Evolutionary conservation across 2,797 vertebrate species (phyloP).

Genomic region (Antrozous pallidus): DNA sequence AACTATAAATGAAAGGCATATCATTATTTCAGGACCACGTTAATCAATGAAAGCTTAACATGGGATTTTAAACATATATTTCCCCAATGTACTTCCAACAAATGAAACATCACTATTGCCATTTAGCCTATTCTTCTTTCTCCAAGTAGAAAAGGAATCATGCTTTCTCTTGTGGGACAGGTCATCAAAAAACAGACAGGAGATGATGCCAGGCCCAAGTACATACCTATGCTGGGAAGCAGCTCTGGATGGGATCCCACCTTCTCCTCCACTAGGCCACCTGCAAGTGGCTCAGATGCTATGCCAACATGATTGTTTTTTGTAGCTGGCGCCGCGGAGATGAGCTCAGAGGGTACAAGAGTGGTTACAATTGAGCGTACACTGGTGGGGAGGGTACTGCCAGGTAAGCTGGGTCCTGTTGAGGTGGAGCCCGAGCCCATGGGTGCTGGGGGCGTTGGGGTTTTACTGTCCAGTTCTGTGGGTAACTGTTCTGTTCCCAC

Average conservation of each 20-base stretch:
- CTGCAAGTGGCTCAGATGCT: constrained; percentile 70
- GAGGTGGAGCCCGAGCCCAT: constrained; percentile 79
- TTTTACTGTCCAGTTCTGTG: constrained; percentile 79
- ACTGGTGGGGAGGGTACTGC: constrained; percentile 72
- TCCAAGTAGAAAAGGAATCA: constrained; percentile 55
- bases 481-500: constrained; percentile 78
- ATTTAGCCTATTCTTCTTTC: constrained; percentile 50
- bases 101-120: not conserved
- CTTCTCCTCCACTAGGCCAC: constrained; percentile 77
- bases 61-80: constrained; percentile 29
- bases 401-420: constrained; percentile 68
- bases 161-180: constrained; percentile 51
- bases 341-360: constrained; percentile 74
- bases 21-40: not conserved
- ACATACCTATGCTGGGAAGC: constrained; percentile 82
- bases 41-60: constrained; percentile 44
- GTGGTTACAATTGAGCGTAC: constrained; percentile 55
- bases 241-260: constrained; percentile 76
- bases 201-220: constrained; percentile 32
- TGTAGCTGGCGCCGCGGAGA: constrained; percentile 67
- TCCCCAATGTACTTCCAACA: constrained; percentile 29
- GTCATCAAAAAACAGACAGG: constrained; percentile 26
- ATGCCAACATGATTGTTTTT: constrained; percentile 71
- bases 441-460: constrained; percentile 73
- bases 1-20: constrained; percentile 23